Base-by-base conservation (phyloP, 2,797 vertebrate genomes). In the Microctenopoma steveboyesi region DNA sequence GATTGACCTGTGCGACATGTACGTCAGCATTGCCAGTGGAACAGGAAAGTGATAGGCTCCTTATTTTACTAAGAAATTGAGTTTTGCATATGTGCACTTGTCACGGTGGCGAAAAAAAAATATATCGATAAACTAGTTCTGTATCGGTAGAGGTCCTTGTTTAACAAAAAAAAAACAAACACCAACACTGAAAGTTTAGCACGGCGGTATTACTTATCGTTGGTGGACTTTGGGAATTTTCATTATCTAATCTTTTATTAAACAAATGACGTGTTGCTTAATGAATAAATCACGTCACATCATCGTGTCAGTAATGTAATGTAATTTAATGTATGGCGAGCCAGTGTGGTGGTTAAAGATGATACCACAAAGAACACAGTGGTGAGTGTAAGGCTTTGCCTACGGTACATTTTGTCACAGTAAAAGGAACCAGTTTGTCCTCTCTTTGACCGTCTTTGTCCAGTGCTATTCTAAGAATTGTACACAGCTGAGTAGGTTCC, bases 221-320 rank as follows among this genome's bases (percentile, higher is more conserved):
- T 11, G n/a, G n/a, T 78, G 86, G 86, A 92, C 89, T 92, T 90
- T 90, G 79, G 14, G 52, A 18, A 73, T 69, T 66, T 56, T 50
- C 22, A 64, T 75, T 74, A 89, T 88, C 84, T 89, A 64, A 86
- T 89, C 82, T 45, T 69, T 81, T 71, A 89, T 86, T 74, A 77
- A 63, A 69, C 65, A 12, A 59, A 74, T 22, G 14, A 18, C 5
- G 28, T 13, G n/a, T 28, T 16, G 51, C 15, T 64, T 35, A 28
- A 40, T 40, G 9, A 40, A 40, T 40, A 42, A 42, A 65, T 18
- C 59, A 64, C 56, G 42, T 59, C 60, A 58, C 64, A 55, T 50
- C 43, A 64, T 16, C 30, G 39, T 30, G 10, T 75, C 63, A 67
- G 33, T 50, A 62, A 22, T 58, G 48, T 64, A 56, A 18, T 18